Evolutionary conservation across 2,113 vertebrate species (phyloP).

Genomic region (Xerus inauris): DNA sequence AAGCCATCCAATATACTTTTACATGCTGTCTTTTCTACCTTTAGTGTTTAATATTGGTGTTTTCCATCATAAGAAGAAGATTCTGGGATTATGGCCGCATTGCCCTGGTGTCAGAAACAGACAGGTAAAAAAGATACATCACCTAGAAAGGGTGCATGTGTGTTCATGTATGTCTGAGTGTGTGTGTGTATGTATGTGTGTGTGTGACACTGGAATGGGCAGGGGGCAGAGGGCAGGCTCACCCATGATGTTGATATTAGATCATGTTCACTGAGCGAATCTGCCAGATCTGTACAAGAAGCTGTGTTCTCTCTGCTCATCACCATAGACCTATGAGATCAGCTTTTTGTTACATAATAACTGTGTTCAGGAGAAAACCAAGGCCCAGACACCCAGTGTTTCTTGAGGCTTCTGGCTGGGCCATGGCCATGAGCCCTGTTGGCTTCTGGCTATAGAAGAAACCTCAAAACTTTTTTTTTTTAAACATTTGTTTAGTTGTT

Average conservation of each 20-base stretch:
- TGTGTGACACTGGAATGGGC: not conserved
- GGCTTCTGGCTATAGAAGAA: not conserved
- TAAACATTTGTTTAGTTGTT: too few relatives aligned
- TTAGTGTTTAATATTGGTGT: conserved; percentile 91
- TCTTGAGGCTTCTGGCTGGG: not conserved
- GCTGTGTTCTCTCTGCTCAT: not conserved
- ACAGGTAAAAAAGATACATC: conserved; percentile 85
- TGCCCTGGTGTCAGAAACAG: conserved; percentile 92
- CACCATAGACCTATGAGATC: not conserved
- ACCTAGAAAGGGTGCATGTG: fast-evolving
- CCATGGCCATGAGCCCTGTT: fast-evolving
- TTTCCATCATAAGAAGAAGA: conserved; percentile 92
- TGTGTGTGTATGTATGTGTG: not conserved
- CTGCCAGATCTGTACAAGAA: not conserved
- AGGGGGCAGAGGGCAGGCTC: not conserved
- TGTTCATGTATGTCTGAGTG: not conserved
- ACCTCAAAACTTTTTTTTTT: too few relatives aligned
- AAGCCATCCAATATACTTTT: not conserved
- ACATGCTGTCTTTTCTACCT: conserved; percentile 66
- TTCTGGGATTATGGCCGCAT: conserved; percentile 97
- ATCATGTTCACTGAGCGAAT: not conserved
- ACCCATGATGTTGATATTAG: fast-evolving
- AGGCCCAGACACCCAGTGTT: fast-evolving
- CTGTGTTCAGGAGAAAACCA: not conserved
- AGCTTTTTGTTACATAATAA: fast-evolving